phyloP scores from a whole-genome alignment of 2,113 vertebrate species.

The Aramus guarauna region DNA sequence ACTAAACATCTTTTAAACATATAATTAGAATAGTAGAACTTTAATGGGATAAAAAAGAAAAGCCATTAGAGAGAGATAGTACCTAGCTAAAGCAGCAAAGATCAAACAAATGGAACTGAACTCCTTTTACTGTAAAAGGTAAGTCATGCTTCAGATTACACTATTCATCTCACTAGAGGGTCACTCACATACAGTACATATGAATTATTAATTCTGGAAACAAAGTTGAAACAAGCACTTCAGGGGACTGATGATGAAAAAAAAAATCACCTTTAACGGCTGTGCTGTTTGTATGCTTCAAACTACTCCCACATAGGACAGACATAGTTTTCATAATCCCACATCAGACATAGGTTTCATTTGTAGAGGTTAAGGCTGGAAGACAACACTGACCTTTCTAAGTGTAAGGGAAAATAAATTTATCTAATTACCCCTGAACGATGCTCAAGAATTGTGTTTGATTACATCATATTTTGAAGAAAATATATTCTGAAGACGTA shows the following conservation, averaged over 20 bases:
- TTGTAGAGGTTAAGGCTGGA: not conserved
- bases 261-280: not conserved
- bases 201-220: not conserved
- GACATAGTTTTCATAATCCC: not conserved
- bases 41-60: not conserved
- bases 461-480: not conserved
- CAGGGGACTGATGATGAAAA: not conserved
- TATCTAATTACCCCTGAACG: not conserved
- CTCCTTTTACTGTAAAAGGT: not conserved
- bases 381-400: not conserved
- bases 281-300: not conserved
- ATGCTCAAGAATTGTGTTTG: not conserved
- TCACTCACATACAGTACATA: not conserved
- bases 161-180: not conserved
- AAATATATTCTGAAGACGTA: not conserved
- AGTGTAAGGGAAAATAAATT: not conserved
- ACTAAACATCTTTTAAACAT: conserved; percentile 52
- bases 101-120: not conserved
- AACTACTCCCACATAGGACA: not conserved
- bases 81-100: not conserved
- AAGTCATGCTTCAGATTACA: not conserved
- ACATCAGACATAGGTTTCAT: not conserved
- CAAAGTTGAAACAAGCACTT: not conserved
- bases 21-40: conserved; percentile 13
- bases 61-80: not conserved